These are phyloP conservation scores for Halcyon smyrnensis DNA, from an alignment of 2,797 vertebrate species.

Conservation along the genomic window DNA sequence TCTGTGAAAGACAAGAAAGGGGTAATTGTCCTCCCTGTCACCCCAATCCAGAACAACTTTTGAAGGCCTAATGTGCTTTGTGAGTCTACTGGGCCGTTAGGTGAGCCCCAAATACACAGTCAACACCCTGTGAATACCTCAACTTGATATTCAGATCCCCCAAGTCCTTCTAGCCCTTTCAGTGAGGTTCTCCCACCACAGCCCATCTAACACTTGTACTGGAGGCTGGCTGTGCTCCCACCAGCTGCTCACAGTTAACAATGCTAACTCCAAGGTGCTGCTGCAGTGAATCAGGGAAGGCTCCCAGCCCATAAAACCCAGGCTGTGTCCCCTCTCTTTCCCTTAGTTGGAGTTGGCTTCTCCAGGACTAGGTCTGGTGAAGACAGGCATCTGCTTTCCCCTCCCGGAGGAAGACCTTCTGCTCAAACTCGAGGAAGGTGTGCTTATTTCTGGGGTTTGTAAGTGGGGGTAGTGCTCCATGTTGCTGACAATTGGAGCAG, in stretches of 20 bases:
- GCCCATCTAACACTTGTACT: neutral
- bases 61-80: neutral
- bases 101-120: neutral
- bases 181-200: fast-evolving
- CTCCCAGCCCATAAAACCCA: neutral
- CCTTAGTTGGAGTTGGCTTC: neutral
- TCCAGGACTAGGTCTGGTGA: neutral
- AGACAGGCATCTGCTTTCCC: neutral
- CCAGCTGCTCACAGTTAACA: neutral
- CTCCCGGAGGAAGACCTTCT: neutral
- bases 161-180: neutral
- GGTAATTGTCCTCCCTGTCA: neutral
- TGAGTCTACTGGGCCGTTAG: fast-evolving
- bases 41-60: fast-evolving
- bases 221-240: neutral
- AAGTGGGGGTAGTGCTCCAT: neutral
- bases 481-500: neutral
- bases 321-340: too few species aligned
- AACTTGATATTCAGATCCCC: fast-evolving
- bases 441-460: neutral
- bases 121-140: fast-evolving
- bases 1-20: neutral
- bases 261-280: neutral
- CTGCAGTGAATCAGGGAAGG: neutral
- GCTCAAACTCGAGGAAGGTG: neutral